Evolutionary conservation across 2,113 vertebrate genomes (phyloP).

Genomic region (Rhodinocichla rosea): DNA sequence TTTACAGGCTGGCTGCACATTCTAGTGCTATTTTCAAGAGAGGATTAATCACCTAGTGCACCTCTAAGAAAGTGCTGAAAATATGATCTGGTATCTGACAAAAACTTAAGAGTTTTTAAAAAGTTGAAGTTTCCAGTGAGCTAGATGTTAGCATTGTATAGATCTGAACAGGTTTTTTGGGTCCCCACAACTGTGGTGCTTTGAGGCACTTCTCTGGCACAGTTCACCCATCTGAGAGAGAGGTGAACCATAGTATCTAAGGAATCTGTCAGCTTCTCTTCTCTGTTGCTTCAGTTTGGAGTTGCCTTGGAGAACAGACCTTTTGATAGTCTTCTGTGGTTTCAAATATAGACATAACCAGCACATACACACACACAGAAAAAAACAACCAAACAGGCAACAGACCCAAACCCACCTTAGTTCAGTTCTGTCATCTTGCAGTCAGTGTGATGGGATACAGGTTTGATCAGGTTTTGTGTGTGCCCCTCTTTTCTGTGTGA

Average conservation of each 20-base stretch:
- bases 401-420: neutral
- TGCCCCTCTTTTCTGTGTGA: neutral
- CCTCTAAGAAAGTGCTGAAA: neutral
- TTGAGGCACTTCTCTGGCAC: neutral
- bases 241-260: neutral
- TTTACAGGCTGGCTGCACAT: neutral
- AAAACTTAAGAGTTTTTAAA: neutral
- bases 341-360: neutral
- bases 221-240: neutral
- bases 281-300: neutral
- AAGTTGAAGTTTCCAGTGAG: neutral
- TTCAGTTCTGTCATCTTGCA: neutral
- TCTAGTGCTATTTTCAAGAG: neutral
- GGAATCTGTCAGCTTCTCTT: neutral
- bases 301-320: neutral
- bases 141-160: neutral
- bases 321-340: neutral
- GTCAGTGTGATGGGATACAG: neutral
- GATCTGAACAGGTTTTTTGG: neutral
- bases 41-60: neutral
- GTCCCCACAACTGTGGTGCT: neutral
- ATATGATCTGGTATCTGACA: neutral
- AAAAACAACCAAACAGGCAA: too few relatives aligned
- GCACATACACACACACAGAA: rapidly evolving
- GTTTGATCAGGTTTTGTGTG: neutral